Evolutionary conservation across 2,888 invertebrate genomes (phyloP).

Genomic region (Coecobrya sp.): DNA sequence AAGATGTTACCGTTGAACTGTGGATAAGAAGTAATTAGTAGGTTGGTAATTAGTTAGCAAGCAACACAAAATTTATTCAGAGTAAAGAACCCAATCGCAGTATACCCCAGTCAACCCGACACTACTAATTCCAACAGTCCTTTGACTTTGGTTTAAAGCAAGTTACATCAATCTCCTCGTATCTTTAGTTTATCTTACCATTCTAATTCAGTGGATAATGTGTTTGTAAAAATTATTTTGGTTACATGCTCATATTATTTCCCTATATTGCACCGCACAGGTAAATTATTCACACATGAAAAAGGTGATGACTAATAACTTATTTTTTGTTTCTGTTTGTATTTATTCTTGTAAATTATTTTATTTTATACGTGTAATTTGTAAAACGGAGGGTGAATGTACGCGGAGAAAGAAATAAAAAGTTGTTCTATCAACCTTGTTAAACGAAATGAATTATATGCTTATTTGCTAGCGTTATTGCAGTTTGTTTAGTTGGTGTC

Average conservation of each 20-base stretch:
- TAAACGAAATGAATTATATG: not conserved
- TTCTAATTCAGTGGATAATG: no score
- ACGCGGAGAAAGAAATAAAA: not conserved
- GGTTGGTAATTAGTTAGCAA: no score
- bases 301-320: not conserved
- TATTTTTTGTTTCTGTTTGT: conserved; percentile 4
- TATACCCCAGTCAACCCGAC: no score
- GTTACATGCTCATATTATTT: conserved; percentile 13
- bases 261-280: not conserved
- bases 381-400: not conserved
- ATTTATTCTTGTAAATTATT: conserved; percentile 24
- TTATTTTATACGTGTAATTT: not conserved
- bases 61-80: no score
- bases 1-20: no score
- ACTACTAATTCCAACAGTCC: no score
- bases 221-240: conserved; percentile 66
- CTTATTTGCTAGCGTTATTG: no score
- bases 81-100: no score
- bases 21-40: no score
- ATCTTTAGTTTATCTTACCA: not conserved
- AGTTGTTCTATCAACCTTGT: not conserved
- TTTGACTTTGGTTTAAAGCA: no score
- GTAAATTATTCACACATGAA: no score
- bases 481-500: no score
- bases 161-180: not conserved